These are phyloP conservation scores for Gymnobelideus leadbeateri DNA, from an alignment of 2,113 vertebrate genomes.

Conservation along the genomic window DNA sequence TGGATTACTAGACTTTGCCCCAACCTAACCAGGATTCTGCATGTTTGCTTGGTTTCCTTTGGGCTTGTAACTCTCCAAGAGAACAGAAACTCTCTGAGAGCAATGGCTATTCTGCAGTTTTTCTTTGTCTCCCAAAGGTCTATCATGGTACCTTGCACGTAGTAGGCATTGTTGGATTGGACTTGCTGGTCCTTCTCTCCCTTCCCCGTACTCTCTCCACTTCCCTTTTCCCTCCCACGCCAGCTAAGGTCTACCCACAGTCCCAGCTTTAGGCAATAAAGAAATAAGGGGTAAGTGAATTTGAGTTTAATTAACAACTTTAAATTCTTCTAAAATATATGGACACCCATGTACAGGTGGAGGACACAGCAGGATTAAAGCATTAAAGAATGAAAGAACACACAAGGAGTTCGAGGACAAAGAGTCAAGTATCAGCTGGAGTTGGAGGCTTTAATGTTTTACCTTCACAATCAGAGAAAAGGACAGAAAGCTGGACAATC, in stretches of 20 bases:
- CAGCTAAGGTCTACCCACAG: neutral
- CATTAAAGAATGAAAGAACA: neutral
- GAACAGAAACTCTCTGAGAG: neutral
- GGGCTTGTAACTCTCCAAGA: neutral
- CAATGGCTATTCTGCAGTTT: neutral
- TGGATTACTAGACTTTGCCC: neutral
- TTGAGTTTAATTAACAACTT: neutral
- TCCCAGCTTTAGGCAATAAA: neutral
- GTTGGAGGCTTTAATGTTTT: constrained; percentile 70
- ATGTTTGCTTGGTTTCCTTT: neutral
- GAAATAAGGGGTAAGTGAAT: neutral
- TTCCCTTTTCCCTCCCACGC: neutral
- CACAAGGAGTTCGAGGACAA: neutral
- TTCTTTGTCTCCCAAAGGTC: neutral
- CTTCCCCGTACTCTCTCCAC: neutral
- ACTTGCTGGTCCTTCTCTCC: neutral
- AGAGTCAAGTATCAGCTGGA: neutral
- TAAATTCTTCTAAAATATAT: neutral
- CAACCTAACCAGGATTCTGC: neutral
- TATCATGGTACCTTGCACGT: neutral
- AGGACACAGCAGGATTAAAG: neutral
- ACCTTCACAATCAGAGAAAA: constrained; percentile 58
- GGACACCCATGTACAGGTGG: neutral
- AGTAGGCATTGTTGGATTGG: neutral
- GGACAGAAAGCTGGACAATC: constrained; percentile 25